Conservation (phyloP, 2,888 invertebrate genomes). For the Aquatica leii region DNA sequence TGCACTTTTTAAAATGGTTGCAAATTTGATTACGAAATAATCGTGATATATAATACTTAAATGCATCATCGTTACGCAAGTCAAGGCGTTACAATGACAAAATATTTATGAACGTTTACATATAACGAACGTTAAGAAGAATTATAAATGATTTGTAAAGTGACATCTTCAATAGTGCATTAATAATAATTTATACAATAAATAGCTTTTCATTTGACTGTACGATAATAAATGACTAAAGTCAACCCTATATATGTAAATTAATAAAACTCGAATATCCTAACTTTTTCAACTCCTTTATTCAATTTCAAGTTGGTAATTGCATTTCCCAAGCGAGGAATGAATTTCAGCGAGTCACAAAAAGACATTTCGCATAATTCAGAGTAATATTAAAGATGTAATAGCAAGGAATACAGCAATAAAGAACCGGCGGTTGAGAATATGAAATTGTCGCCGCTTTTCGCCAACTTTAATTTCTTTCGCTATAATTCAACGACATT, state of each 20-base stretch:
- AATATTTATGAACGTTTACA: no score
- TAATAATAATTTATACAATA: constrained; percentile 9
- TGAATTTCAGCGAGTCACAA: constrained; percentile 38
- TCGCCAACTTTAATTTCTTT: constrained; percentile 40
- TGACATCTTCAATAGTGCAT: constrained; percentile 5
- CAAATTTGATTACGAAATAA: no score
- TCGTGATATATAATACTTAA: no score
- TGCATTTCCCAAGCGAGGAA: constrained; percentile 38
- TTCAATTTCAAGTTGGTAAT: constrained; percentile 38
- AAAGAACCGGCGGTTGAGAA: constrained; percentile 41
- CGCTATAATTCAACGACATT: constrained; percentile 39
- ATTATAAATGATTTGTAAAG: constrained; percentile 6
- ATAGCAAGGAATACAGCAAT: constrained; percentile 42
- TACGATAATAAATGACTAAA: constrained; percentile 2
- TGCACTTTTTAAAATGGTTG: no score
- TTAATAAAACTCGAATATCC: constrained; percentile 31
- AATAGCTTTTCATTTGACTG: not conserved
- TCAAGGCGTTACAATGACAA: no score
- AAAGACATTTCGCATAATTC: constrained; percentile 42
- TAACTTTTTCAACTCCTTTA: constrained; percentile 32
- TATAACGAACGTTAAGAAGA: not conserved
- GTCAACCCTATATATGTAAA: constrained; percentile 16
- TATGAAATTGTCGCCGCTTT: constrained; percentile 41
- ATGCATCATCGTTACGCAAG: no score
- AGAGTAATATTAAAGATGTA: constrained; percentile 43